Evolutionary conservation across 2,888 invertebrate species (phyloP), one percentile per base, ranked within the genome.

Genomic region (Strigamia transsilvanica): DNA sequence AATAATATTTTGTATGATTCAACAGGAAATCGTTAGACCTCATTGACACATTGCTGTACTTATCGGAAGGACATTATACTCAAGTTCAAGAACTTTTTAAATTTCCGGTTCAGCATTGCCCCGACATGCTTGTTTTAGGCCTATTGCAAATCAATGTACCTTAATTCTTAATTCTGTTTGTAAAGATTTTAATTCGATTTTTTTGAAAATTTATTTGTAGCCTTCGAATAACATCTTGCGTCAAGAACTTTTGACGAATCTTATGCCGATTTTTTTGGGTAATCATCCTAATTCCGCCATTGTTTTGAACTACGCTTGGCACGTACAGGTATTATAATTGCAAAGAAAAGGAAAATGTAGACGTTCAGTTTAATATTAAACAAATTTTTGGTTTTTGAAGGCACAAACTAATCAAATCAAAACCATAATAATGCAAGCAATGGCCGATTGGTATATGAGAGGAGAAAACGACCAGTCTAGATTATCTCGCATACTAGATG

Each of bases 251-350:
- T 91, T 99, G 84, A 92, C 93, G 78, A 94, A 92, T 81, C 89
- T 99, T 46, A 94, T 99, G 87, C 97, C 97, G 2, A 93, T 97
- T 85, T 98, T 99, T 89, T 90, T 99, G 82, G 94, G 94, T 51
- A 97, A 96, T 89, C 98, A 99, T 90, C 96, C 97, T 0, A 99
- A 99, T 89, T 96, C 98, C 0, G 96, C 94, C 34, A 94, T 96
- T n/a, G 95, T 99, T 84, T 90, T 99, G 82, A 97, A 98, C 88
- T 95, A 96, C 87, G 97, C 97, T 4, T 99, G 99, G 99, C 95
- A 96, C 87, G 92, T 93, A 81, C 93, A 88, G 87, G 89, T 89
- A 86, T 9, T 89, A 86, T 9, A 34, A 73, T 18, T 21, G 23
- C 23, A 79, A 27, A 13, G 1, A 21, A 18, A 15, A 12, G 5